Evolutionary conservation across 2,888 invertebrate genomes (phyloP), one percentile per base, ranked within the genome.

Genomic region (Danaus chrysippus): DNA sequence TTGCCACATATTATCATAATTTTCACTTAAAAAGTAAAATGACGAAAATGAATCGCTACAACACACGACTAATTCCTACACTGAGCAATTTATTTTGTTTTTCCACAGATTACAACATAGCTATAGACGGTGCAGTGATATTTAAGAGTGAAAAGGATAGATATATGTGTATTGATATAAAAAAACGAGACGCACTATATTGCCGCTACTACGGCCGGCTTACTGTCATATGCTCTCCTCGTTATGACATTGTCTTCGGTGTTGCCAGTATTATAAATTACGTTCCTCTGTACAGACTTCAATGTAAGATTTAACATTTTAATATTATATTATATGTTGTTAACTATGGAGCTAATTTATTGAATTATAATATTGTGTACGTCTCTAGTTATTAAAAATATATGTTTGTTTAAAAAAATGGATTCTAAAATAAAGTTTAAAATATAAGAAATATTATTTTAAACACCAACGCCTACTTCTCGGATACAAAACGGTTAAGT

Each of bases 41-140:
- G 78, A 77, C 81, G 78, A 81, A 69, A 81, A 78, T 78, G 78
- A 78, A 79, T 75, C 71, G 78, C 79, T 79, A 78, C 76, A 72
- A 76, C 78, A 78, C 82, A 79, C 84, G 79, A 76, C 78, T 76
- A 77, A 72, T 76, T 78, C 75, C 76, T 72, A 76, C 83, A 75
- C 76, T 75, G 69, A 68, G 69, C 71, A 71, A 77, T 75, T 76
- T 80, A 79, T 77, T 76, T 79, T 78, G 76, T 72, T 71, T 68
- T 63, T 67, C 59, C 63, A 64, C 66, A 68, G 59, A 63, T 59
- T 64, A 67, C 64, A 65, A 62, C 67, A 57, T 61, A 66, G 59
- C 61, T 59, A 56, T 42, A 57, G 61, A 57, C 61, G 58, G 42
- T 19, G 42, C 52, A 62, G 61, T 61, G 54, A 53, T 67, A 56